Conservation (phyloP, 1,140 invertebrate species). For the Asbolus verrucosus region DNA sequence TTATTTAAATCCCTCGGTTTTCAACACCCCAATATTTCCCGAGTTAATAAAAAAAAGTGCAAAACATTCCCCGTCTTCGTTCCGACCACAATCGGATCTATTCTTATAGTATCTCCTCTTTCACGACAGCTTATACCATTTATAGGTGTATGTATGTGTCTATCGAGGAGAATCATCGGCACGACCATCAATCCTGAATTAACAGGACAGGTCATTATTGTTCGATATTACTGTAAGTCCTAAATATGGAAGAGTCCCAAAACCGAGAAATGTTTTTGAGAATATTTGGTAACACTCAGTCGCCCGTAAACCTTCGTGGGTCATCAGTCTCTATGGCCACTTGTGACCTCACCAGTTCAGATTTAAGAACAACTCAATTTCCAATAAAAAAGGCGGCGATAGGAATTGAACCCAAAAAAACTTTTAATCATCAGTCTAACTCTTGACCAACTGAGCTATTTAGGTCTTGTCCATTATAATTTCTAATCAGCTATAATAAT, state of each 20-base stretch:
- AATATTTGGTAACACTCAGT: background rate
- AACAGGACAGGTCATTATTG: constrained; percentile 30
- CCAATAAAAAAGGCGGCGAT: too few species aligned
- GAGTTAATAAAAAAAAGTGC: too few species aligned
- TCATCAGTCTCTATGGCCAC: constrained; percentile 14
- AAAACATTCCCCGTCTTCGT: constrained; percentile 4
- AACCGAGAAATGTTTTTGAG: constrained; percentile 31
- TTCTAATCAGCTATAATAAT: too few species aligned
- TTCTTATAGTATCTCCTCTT: constrained; percentile 48
- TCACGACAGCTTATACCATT: constrained; percentile 48
- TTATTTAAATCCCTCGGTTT: too few species aligned
- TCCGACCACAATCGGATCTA: constrained; percentile 38
- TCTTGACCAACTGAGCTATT: too few species aligned
- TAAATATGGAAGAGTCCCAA: constrained; percentile 17
- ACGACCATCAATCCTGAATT: constrained; percentile 45
- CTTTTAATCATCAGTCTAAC: too few species aligned
- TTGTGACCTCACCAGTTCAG: constrained; percentile 13
- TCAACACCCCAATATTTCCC: too few species aligned
- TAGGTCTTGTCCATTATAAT: too few species aligned
- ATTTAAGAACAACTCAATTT: too few species aligned
- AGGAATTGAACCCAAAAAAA: too few species aligned
- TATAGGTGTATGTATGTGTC: constrained; percentile 41
- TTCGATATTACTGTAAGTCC: too few species aligned
- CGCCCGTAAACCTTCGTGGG: constrained; percentile 8
- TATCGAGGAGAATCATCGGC: constrained; percentile 40